Percentiles rank a stretch among this genome's conserved stretches.
phyloP scores from a whole-genome alignment of 2,888 invertebrate genomes.

The Tanaodytes sp. region DNA sequence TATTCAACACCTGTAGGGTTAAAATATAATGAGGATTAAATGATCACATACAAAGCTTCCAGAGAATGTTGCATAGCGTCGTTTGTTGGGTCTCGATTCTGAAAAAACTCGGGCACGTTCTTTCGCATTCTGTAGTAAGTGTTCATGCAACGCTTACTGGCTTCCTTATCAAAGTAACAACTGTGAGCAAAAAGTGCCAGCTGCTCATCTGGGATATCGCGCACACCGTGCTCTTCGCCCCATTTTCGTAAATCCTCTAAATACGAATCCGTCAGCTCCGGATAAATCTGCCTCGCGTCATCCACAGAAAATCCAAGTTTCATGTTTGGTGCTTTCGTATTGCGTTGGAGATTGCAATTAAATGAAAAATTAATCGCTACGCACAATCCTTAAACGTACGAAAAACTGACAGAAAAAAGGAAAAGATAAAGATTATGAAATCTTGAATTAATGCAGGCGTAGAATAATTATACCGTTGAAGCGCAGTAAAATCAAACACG shows the following conservation, averaged over 20 bases:
- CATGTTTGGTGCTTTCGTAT: too few species aligned
- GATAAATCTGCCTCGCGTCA: constrained; percentile 58
- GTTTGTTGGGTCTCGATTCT: constrained; percentile 74
- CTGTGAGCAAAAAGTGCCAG: constrained; percentile 80
- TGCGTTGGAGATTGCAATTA: too few species aligned
- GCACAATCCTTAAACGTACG: too few species aligned
- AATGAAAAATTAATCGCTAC: too few species aligned
- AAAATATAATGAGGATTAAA: too few species aligned
- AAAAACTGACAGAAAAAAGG: too few species aligned
- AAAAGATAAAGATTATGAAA: too few species aligned
- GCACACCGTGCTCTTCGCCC: constrained; percentile 56
- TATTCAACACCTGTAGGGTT: too few species aligned
- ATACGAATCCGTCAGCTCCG: constrained; percentile 61
- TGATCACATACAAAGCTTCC: constrained; percentile 72
- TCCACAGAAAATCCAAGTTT: constrained; percentile 63
- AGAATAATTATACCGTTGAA: too few species aligned
- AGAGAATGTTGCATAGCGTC: constrained; percentile 69
- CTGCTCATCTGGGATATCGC: constrained; percentile 75
- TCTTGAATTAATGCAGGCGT: too few species aligned
- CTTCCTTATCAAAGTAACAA: constrained; percentile 77
- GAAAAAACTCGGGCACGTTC: constrained; percentile 79
- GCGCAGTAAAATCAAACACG: too few species aligned
- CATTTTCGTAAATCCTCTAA: constrained; percentile 60
- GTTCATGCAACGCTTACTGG: constrained; percentile 78
- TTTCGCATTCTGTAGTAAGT: constrained; percentile 77